These are phyloP conservation scores for Antheraea pernyi DNA, from an alignment of 1,140 invertebrate genomes.

Conservation along the genomic window DNA sequence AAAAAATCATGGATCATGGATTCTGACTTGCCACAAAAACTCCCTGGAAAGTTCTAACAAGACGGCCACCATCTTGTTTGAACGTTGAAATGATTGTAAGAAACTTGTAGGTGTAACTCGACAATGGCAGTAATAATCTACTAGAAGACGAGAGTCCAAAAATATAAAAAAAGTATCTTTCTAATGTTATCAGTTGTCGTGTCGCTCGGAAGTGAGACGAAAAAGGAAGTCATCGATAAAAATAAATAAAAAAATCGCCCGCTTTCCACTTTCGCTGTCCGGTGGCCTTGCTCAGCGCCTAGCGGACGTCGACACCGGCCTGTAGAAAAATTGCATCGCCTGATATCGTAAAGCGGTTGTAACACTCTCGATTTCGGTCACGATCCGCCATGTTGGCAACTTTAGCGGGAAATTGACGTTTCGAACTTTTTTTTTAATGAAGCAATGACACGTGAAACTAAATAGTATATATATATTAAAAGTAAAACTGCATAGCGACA, in stretches of 20 bases:
- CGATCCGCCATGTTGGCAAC: constrained; percentile 22
- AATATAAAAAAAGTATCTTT: neutral
- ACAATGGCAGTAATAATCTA: too few relatives aligned
- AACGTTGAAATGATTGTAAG: too few relatives aligned
- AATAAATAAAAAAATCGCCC: constrained; percentile 33
- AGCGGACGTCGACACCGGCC: constrained; percentile 34
- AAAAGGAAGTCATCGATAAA: constrained; percentile 23
- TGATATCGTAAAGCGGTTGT: constrained; percentile 16
- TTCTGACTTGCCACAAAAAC: too few relatives aligned
- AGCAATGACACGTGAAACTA: neutral
- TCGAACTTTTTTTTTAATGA: neutral
- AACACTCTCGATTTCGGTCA: constrained; percentile 34
- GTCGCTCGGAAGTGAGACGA: constrained; percentile 30
- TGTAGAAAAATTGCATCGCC: constrained; percentile 35
- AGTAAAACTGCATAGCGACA: too few relatives aligned
- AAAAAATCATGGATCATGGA: too few relatives aligned
- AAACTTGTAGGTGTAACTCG: neutral
- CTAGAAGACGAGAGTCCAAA: too few relatives aligned
- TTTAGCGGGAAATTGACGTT: constrained; percentile 26
- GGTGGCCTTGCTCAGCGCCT: constrained; percentile 31
- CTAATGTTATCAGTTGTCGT: neutral
- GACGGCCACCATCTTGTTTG: too few relatives aligned
- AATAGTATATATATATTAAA: neutral
- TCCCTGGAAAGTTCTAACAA: too few relatives aligned
- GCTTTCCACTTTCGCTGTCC: constrained; percentile 49